Conservation (phyloP, 2,113 vertebrate genomes). For the Bos javanicus region DNA sequence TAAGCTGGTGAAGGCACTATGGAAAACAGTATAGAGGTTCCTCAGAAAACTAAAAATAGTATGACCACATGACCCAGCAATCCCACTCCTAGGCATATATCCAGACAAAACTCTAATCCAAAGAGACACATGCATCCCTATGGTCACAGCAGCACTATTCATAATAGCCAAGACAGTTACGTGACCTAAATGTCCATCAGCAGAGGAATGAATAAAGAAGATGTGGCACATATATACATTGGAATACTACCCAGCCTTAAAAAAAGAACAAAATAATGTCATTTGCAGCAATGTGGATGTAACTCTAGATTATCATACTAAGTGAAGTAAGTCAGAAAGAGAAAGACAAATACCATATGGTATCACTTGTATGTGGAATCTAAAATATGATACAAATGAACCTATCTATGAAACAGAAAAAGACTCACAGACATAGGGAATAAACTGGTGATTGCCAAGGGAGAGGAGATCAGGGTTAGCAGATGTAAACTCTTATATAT, state of each 20-base stretch:
- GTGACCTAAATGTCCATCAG: no score
- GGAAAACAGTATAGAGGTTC: neutral
- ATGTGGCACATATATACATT: neutral
- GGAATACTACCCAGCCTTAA: neutral
- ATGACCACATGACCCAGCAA: neutral
- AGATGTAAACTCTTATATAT: neutral
- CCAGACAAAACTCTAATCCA: neutral
- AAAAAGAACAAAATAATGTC: neutral
- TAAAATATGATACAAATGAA: neutral
- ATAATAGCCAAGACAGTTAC: neutral
- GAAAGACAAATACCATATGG: neutral
- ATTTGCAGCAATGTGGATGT: neutral
- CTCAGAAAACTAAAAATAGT: neutral
- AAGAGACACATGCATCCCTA: neutral
- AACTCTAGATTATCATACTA: neutral
- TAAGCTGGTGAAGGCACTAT: neutral
- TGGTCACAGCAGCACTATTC: neutral
- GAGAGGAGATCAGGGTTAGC: neutral
- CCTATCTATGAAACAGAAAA: neutral
- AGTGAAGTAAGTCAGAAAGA: neutral
- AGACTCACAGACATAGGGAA: neutral
- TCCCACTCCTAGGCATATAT: neutral
- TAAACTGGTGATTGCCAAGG: neutral
- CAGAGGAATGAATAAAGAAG: no score
- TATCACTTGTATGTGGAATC: neutral